Conservation (phyloP, 2,888 invertebrate genomes). For the Drosophila percnosoma region DNA sequence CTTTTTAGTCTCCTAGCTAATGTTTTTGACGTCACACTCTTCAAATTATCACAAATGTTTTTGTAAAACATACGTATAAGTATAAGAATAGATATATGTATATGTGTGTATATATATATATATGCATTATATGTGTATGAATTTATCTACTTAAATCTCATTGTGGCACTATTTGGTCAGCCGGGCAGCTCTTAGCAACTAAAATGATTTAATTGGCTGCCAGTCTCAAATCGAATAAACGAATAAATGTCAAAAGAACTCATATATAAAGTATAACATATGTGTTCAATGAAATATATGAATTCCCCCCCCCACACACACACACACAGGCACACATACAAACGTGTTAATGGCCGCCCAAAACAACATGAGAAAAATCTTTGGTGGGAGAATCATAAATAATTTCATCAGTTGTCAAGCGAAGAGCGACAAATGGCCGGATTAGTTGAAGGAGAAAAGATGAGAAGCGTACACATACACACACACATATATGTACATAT, state of each 20-base stretch:
- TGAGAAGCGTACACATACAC: slow-evolving; percentile 5
- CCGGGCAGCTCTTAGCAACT: slow-evolving; percentile 34
- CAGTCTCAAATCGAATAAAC: slow-evolving; percentile 36
- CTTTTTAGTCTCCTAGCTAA: background rate
- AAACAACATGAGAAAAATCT: slow-evolving; percentile 5
- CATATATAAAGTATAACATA: slow-evolving; percentile 44
- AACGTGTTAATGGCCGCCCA: slow-evolving; percentile 21
- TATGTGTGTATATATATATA: background rate
- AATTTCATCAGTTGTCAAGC: slow-evolving; percentile 73
- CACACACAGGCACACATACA: background rate
- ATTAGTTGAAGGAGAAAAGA: slow-evolving; percentile 48
- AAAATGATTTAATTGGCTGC: slow-evolving; percentile 4
- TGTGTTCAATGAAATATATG: slow-evolving; percentile 41
- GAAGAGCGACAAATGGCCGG: slow-evolving; percentile 37
- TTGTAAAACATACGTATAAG: background rate
- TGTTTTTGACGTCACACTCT: slow-evolving; percentile 17
- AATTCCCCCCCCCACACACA: too few relatives aligned
- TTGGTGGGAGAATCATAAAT: slow-evolving; percentile 59
- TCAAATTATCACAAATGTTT: background rate
- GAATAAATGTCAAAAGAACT: slow-evolving; percentile 44
- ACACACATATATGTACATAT: slow-evolving; percentile 14
- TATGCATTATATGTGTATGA: background rate
- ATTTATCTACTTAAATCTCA: slow-evolving; percentile 22
- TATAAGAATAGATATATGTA: background rate
- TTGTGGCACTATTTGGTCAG: slow-evolving; percentile 6